Evolutionary conservation across 2,113 vertebrate species (phyloP).

Genomic region (Platysteira castanea): DNA sequence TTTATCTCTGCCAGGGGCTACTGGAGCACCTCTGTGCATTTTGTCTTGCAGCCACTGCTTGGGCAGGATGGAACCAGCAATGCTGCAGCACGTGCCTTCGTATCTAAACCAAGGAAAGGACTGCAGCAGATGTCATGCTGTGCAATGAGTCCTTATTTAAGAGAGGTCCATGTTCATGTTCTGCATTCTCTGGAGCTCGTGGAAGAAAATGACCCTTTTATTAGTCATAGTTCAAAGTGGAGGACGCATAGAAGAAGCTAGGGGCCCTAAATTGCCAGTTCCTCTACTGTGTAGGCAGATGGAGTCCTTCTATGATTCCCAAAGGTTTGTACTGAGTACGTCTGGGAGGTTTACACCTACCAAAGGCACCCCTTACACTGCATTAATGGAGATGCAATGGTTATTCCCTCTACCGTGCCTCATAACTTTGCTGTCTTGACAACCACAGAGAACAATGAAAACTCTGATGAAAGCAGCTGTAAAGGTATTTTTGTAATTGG

Average conservation of each 20-base stretch:
- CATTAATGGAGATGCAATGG: background rate
- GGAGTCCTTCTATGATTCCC: background rate
- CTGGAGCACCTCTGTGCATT: background rate
- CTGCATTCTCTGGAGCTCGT: background rate
- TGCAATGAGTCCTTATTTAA: background rate
- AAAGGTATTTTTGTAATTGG: background rate
- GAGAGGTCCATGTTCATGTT: background rate
- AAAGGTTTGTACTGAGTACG: background rate
- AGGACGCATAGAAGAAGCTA: accelerated
- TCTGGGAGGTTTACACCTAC: background rate
- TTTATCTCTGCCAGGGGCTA: background rate
- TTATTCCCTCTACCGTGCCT: background rate
- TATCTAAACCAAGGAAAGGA: background rate
- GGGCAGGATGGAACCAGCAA: background rate
- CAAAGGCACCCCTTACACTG: background rate
- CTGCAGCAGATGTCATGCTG: background rate
- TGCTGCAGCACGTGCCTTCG: background rate
- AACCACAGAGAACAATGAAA: background rate
- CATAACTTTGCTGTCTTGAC: background rate
- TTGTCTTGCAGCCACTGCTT: background rate
- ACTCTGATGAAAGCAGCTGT: background rate
- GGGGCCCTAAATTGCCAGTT: background rate
- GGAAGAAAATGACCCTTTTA: background rate
- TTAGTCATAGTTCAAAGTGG: background rate
- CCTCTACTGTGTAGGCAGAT: background rate